Base-by-base conservation (phyloP, 1,140 invertebrate genomes). In the Pogonomyrmex barbatus region DNA sequence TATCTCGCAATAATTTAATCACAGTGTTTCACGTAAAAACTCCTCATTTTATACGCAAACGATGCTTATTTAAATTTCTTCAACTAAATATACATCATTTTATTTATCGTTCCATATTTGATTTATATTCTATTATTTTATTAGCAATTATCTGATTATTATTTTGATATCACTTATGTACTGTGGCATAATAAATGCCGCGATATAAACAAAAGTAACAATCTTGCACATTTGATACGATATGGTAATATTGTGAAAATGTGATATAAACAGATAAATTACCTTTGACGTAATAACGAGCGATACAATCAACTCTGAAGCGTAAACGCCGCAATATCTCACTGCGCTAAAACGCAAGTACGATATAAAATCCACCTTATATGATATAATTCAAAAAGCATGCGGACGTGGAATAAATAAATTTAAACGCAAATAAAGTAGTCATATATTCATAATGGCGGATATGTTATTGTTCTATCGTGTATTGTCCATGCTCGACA, bases 401-500 rank as follows among this genome's bases (percentile, higher is more conserved):
- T 45, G 42, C 12, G 52, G 50, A 30, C 17, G 30, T 14, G 17
- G 50, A 81, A 50, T 50, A 63, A 78, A 78, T 63, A 50, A 30
- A 78, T 39, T 47, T 68, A 9, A 81, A 81, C 36, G 14, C 24
- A 42, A 70, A 70, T 70, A 45, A 54, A 56, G 39, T 9, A 33
- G 12, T 14, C 10, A 68, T 54, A 50, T 65, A 71, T 56, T 58
- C 17, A 47, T 36, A 65, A 52, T 10, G 30, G 10, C 30, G 30
- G 30, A 78, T 77, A 47, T n/a, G 56, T 63, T 78, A 78, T 78
- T 65, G 47, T 70, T 9, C 36, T 9, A n/a, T 56, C n/a, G 56
- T 42, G 24, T 56, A 54, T 81, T 81, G 52, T 81, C 67, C n/a
- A 42, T 45, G 63, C 42, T 45, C 60, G 33, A 12, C 60, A 65